Evolutionary conservation across 2,113 vertebrate genomes (phyloP).

Genomic region (Trematocara zebra): DNA sequence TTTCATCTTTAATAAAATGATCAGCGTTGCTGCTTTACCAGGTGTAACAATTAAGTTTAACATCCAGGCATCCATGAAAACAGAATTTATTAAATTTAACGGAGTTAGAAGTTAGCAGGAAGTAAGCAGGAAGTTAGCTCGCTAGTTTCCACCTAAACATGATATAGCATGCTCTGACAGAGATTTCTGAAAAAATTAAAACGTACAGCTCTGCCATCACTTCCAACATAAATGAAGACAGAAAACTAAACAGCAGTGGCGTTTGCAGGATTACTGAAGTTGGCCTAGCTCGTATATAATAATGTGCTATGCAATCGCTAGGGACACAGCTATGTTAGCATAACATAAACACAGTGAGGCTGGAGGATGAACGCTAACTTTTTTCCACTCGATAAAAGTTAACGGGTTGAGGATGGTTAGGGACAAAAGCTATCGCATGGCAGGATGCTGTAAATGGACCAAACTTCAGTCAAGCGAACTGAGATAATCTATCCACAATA

Average conservation of each 20-base stretch:
- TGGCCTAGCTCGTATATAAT: accelerated
- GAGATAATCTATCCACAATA: not conserved
- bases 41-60: not conserved
- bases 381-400: accelerated
- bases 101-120: accelerated
- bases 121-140: not conserved
- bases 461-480: not conserved
- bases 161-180: not conserved
- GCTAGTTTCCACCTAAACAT: not conserved
- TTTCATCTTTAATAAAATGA: accelerated
- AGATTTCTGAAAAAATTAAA: not conserved
- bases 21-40: not conserved
- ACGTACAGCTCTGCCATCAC: accelerated
- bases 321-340: accelerated
- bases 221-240: not conserved
- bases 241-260: accelerated
- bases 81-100: not conserved
- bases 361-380: not conserved
- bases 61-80: not conserved
- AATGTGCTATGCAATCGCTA: accelerated
- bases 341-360: not conserved
- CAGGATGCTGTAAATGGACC: not conserved
- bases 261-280: accelerated
- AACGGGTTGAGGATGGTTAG: not conserved
- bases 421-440: accelerated